Percentiles rank a stretch among this genome's conserved stretches.
These are phyloP conservation scores for Ladona fulva DNA, from an alignment of 1,140 invertebrate genomes.

Conservation along the genomic window DNA sequence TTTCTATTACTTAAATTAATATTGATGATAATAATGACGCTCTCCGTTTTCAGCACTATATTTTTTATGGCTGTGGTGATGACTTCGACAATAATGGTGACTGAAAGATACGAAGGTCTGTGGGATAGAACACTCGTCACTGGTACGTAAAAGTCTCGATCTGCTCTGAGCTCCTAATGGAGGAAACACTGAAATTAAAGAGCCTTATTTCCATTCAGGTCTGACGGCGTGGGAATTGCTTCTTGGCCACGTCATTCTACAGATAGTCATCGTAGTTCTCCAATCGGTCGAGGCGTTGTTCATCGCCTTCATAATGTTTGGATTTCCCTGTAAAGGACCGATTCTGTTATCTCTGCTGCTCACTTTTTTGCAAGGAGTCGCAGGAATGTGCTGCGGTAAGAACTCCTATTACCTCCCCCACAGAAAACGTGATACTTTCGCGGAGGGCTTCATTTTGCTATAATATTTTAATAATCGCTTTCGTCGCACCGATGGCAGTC, in stretches of 20 bases:
- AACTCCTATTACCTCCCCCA: not conserved
- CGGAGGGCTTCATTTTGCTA: too few species aligned
- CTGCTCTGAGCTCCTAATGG: not conserved
- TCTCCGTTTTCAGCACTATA: conserved; percentile 47
- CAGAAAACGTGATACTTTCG: too few species aligned
- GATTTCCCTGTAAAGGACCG: conserved; percentile 51
- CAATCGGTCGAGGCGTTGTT: conserved; percentile 52
- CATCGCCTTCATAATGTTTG: conserved; percentile 49
- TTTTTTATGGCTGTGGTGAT: conserved; percentile 71
- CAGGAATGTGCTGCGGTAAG: conserved; percentile 62
- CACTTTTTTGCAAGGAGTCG: conserved; percentile 49
- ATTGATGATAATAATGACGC: not conserved
- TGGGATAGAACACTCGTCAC: conserved; percentile 67
- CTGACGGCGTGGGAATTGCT: conserved; percentile 57
- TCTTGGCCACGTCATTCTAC: conserved; percentile 64
- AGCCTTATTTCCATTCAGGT: conserved; percentile 33
- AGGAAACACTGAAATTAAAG: too few species aligned
- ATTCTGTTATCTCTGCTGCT: conserved; percentile 43
- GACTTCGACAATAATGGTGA: conserved; percentile 68
- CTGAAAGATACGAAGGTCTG: conserved; percentile 69
- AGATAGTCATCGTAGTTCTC: conserved; percentile 59
- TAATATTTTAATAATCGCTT: too few species aligned
- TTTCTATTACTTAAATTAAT: too few species aligned
- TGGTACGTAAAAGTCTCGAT: conserved; percentile 40
- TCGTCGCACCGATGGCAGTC: too few species aligned